Percentiles rank a stretch among this genome's conserved stretches.
Conservation (phyloP, 2,888 invertebrate genomes). For the Lepidocyrtinus sp. region DNA sequence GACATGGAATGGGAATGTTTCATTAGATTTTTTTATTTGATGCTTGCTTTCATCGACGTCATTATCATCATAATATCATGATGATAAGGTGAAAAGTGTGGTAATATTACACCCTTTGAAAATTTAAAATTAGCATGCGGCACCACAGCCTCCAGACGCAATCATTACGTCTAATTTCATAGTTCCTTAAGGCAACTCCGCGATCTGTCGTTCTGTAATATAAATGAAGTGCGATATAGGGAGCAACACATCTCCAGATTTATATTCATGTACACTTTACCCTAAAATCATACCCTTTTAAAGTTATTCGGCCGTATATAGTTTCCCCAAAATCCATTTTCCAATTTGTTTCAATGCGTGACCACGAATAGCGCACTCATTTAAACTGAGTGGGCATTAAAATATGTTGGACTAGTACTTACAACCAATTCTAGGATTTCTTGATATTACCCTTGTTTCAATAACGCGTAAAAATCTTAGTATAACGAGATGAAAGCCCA, state of each 20-base stretch:
- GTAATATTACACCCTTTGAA: slow-evolving; percentile 60
- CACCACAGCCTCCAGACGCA: slow-evolving; percentile 61
- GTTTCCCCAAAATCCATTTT: not conserved
- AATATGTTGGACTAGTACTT: not conserved
- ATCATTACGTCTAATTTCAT: slow-evolving; percentile 65
- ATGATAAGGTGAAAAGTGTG: slow-evolving; percentile 64
- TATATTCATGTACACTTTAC: too few relatives aligned
- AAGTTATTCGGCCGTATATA: not conserved
- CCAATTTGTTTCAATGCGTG: slow-evolving; percentile 29
- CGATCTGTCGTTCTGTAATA: slow-evolving; percentile 43
- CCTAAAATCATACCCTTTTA: not conserved
- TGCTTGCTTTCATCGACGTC: slow-evolving; percentile 59
- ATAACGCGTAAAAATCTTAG: not conserved
- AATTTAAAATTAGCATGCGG: slow-evolving; percentile 66
- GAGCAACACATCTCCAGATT: slow-evolving; percentile 36
- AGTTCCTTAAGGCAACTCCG: slow-evolving; percentile 50
- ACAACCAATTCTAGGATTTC: not conserved
- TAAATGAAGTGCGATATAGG: slow-evolving; percentile 61
- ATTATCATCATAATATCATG: too few relatives aligned
- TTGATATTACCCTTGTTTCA: not conserved
- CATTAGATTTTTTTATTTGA: slow-evolving; percentile 34
- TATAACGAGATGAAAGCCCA: not conserved
- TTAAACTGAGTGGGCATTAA: not conserved
- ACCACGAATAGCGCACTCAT: slow-evolving; percentile 27
- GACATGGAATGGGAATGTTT: too few relatives aligned